Evolutionary conservation across 2,888 invertebrate species (phyloP), one percentile per base, ranked within the genome.

Genomic region (Acrobasis repandana): DNA sequence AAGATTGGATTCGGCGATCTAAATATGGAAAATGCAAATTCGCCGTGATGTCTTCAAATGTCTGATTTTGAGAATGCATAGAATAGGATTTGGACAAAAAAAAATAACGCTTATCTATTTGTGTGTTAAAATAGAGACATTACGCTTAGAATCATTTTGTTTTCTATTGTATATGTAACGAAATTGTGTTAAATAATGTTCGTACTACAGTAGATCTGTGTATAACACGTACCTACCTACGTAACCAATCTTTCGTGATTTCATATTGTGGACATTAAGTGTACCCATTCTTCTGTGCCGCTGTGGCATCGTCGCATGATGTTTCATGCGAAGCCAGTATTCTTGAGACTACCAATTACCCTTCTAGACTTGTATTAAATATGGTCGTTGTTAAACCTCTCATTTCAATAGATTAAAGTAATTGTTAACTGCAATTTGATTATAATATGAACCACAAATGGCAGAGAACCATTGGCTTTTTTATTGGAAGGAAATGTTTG

Each of bases 161-260:
- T 90, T 90, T 85, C 74, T 83, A 84, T 77, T 76, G 83, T 80
- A 80, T 81, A 85, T 83, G 81, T 89, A 87, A 85, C 85, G 86
- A 79, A 85, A 85, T 85, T 88, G 84, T 87, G 85, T 89, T 88
- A 71, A 81, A 83, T 81, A 85, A 86, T 89, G 83, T 88, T 84
- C 83, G 85, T 90, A 89, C 86, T 80, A 83, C 86, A 86, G 88
- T 91, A 90, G 90, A 90, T 87, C 89, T 89, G 89, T 90, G 89
- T 90, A 82, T 82, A 79, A 79, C 70, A 68, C 67, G 75, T 83
- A 80, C 81, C 43, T 43, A 43, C 67, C 43, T 43, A 43, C 67
- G 76, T 80, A 80, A 76, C 83, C 84, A 84, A 86, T 82, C 82
- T 86, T 85, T 84, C 79, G 80, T 86, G 84, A 61, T 61, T 60